Evolutionary conservation across 2,888 invertebrate genomes (phyloP), one percentile per base, ranked within the genome.

Genomic region (Deilephila elpenor): DNA sequence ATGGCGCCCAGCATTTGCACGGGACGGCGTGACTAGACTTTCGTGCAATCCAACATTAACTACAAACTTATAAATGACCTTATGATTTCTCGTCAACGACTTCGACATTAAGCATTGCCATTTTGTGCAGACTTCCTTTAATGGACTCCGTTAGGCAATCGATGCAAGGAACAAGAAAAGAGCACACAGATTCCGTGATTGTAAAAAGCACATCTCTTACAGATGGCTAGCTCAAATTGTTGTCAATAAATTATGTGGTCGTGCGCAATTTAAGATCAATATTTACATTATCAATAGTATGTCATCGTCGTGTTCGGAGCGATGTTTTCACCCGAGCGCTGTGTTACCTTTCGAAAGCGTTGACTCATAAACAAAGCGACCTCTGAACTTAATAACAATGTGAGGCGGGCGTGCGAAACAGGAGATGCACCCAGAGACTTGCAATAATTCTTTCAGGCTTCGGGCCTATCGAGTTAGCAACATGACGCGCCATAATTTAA

Each of bases 341-440:
- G 91, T 91, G 92, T 93, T 93, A 93, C 93, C 92, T 93, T 93
- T 93, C 91, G 90, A 93, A 93, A 93, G 91, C 89, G 88, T 90
- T 86, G 91, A 88, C 88, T 93, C 93, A 92, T 94, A 94, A 94
- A 94, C 93, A 92, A 92, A 90, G 85, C 90, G 92, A 94, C 91
- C 93, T 94, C 85, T 93, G 94, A 94, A 91, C 94, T 93, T 91
- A 91, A 92, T 91, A 93, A 93, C 93, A 94, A 93, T 93, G 92
- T 91, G 90, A 92, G 87, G 88, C 90, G 90, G 90, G 90, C 93
- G 94, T 93, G 93, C 93, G 93, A 93, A 93, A 93, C 91, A 87
- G 92, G 89, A 93, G 93, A 94, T 93, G 92, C 90, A 89, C 88
- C 89, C 85, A 86, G 85, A 85, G 91, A 89, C 88, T 89, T 89